phyloP scores from a whole-genome alignment of 2,797 vertebrate genomes.

The Neostethus bicornis region DNA sequence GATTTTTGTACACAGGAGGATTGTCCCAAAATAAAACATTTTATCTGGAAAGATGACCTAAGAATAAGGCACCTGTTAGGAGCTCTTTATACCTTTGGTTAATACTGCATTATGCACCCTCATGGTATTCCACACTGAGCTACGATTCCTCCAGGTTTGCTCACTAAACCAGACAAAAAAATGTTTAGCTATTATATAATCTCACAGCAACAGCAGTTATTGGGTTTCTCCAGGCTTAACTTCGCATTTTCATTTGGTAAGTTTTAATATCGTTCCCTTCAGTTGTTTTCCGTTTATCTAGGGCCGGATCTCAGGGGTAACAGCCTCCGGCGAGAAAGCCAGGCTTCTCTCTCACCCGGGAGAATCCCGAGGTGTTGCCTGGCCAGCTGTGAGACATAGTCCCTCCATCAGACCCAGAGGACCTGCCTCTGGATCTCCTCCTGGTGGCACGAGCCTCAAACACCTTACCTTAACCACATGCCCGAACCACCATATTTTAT shows the following conservation, averaged over 20 bases:
- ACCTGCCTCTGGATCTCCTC: too few relatives aligned
- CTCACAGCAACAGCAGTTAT: constrained; percentile 11
- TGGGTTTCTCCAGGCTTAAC: constrained; percentile 2
- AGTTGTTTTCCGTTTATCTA: too few relatives aligned
- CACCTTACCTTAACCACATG: too few relatives aligned
- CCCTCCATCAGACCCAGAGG: too few relatives aligned
- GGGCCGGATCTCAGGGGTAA: too few relatives aligned
- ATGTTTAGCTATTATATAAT: neutral
- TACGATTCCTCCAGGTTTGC: neutral
- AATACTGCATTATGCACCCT: constrained; percentile 33
- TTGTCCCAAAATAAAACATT: constrained; percentile 8
- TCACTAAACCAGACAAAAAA: neutral
- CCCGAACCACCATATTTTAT: too few relatives aligned
- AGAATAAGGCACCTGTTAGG: constrained; percentile 67
- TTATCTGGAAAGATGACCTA: constrained; percentile 32
- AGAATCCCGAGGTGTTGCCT: too few relatives aligned
- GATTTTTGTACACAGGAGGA: constrained; percentile 8
- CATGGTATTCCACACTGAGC: constrained; percentile 3
- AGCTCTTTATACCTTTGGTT: constrained; percentile 67
- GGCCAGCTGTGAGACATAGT: too few relatives aligned
- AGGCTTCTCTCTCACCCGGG: too few relatives aligned
- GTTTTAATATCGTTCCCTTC: too few relatives aligned
- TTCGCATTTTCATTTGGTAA: neutral
- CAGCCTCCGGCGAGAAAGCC: too few relatives aligned
- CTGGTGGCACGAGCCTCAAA: too few relatives aligned